Conservation (phyloP, 1,140 invertebrate species). For the Nautilus pompilius region DNA sequence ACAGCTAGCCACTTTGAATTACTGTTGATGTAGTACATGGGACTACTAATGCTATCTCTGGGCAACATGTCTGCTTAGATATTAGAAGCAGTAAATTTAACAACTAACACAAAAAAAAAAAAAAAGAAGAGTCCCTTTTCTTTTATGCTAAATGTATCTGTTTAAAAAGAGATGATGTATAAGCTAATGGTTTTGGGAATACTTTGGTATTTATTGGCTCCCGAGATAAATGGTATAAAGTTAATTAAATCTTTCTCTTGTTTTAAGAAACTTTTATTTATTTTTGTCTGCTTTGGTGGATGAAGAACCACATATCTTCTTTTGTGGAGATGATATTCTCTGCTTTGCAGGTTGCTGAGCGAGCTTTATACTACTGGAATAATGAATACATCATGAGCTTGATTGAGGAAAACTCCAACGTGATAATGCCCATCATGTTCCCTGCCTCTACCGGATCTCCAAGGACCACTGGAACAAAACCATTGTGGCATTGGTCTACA, state of each 20-base stretch:
- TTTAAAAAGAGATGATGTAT: not conserved
- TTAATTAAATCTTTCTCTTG: not conserved
- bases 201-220: not conserved
- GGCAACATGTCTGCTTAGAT: too few relatives aligned
- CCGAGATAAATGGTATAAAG: not conserved
- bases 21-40: too few relatives aligned
- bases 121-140: too few relatives aligned
- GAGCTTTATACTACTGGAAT: slow-evolving; percentile 98
- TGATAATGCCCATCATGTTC: slow-evolving; percentile 57
- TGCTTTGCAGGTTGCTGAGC: slow-evolving; percentile 82
- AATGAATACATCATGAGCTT: slow-evolving; percentile 99
- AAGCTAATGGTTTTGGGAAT: not conserved
- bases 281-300: not conserved
- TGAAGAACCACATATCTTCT: not conserved
- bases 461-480: slow-evolving; percentile 62
- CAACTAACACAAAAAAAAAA: too few relatives aligned
- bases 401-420: slow-evolving; percentile 89
- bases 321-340: slow-evolving; percentile 9
- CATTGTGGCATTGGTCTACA: slow-evolving; percentile 60
- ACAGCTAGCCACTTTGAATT: too few relatives aligned
- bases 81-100: too few relatives aligned
- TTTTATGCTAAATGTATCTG: too few relatives aligned
- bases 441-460: slow-evolving; percentile 56
- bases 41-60: too few relatives aligned
- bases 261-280: not conserved